These are phyloP conservation scores for Psettodes erumei DNA, from an alignment of 2,113 vertebrate genomes.

Conservation along the genomic window DNA sequence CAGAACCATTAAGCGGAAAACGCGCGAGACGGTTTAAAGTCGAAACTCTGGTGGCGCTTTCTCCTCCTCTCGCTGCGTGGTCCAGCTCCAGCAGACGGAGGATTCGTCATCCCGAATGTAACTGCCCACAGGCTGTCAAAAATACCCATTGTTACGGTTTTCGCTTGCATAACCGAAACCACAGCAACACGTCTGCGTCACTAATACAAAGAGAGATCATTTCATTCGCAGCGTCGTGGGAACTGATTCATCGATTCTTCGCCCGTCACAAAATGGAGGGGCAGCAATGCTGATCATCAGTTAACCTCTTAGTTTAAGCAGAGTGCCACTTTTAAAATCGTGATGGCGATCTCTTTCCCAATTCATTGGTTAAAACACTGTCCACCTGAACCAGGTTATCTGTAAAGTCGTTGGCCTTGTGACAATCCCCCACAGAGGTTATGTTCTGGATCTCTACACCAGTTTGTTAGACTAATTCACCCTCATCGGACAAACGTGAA, in stretches of 20 bases:
- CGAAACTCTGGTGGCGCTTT: constrained; percentile 1
- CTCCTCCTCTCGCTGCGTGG: background rate
- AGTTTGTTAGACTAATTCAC: too few species aligned
- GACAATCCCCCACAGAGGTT: too few species aligned
- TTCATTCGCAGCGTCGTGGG: background rate
- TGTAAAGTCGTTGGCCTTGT: too few species aligned
- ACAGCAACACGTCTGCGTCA: background rate
- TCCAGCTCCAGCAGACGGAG: constrained; percentile 13
- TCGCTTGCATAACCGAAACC: constrained; percentile 1
- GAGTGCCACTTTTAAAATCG: too few species aligned
- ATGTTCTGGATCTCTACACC: too few species aligned
- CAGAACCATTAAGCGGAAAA: background rate
- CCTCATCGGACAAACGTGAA: too few species aligned
- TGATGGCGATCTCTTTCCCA: too few species aligned
- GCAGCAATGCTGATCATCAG: background rate
- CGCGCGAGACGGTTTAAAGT: background rate
- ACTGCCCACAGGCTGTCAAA: constrained; percentile 30
- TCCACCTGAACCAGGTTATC: too few species aligned
- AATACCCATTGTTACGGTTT: constrained; percentile 1
- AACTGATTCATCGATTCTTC: background rate
- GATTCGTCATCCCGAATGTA: background rate
- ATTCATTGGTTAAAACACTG: too few species aligned
- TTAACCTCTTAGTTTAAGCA: too few species aligned
- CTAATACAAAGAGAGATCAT: background rate
- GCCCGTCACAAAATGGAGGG: too few species aligned